Conservation (phyloP, 2,797 vertebrate species). For the Diceros bicornis region DNA sequence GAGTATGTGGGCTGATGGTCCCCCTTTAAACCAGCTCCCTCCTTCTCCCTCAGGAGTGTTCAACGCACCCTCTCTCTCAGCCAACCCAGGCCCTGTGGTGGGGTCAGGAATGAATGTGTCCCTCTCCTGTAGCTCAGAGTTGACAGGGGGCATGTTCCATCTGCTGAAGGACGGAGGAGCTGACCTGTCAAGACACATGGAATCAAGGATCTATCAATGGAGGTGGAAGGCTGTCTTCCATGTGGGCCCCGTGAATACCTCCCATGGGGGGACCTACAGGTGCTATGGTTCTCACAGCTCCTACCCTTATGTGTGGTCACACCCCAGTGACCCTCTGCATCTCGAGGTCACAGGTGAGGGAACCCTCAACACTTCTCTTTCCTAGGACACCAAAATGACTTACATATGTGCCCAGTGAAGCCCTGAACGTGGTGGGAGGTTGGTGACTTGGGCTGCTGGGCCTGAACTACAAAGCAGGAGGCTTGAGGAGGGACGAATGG, state of each 20-base stretch:
- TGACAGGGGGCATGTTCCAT: accelerated
- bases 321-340: not conserved
- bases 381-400: not conserved
- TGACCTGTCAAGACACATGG: accelerated
- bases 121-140: accelerated
- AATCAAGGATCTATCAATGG: accelerated
- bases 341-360: not conserved
- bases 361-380: not conserved
- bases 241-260: accelerated
- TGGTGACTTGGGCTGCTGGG: not conserved
- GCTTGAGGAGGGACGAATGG: not conserved
- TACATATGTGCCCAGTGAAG: not conserved
- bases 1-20: not conserved
- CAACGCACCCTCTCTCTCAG: not conserved
- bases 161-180: not conserved
- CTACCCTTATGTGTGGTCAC: accelerated
- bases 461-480: accelerated
- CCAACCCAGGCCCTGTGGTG: not conserved
- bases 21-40: too few species aligned
- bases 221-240: accelerated
- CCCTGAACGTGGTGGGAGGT: not conserved
- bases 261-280: not conserved
- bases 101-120: not conserved
- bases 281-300: not conserved
- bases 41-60: not conserved